Base-by-base conservation (phyloP, 2,797 vertebrate species). In the Vultur gryphus region DNA sequence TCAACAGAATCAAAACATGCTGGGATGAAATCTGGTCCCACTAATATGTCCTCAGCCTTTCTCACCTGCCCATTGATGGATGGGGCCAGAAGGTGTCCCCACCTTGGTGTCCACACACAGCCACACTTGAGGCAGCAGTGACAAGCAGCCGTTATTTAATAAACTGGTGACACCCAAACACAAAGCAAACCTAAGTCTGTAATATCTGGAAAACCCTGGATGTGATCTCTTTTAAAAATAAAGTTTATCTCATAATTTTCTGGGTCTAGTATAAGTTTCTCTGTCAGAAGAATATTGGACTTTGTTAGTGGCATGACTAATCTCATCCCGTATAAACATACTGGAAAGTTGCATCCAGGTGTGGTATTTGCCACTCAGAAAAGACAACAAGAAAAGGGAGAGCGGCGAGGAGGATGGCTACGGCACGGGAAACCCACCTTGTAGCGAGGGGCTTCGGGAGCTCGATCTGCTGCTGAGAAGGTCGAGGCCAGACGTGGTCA, bases 371-470 rank as follows among this genome's bases (percentile, higher is more conserved):
- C 18, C 23, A 20, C 43, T 54, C 29, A 16, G 67, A 23, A 61
- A 67, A 70, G 58, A 76, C 10, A 37, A 55, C 0, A 5, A 81
- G 64, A 29, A 55, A 48, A 57, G 55, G 16, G 13, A 57, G 16
- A 83, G 54, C 0, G 1, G 35, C 2, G 11, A 76, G 21, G 51
- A 73, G 15, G 35, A 28, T 23, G 44, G 62, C 33, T 55, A 19
- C 0, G 21, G 31, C 29, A 72, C 0, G 2, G 87, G 57, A 94
- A 84, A 91, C 91, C 19, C 49, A 92, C 79, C 92, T 92, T n/a
- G 29, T 24, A 46, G 39, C 0, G 5, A 66, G 55, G n/a, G 44
- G 19, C 25, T 87, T 72, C 0, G 0, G 41, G 35, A 76, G 16
- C 25, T 35, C 4, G 5, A 31, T 70, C 67, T 66, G 39, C 55